phyloP scores from a whole-genome alignment of 2,113 vertebrate genomes.

The Polypterus bichir region DNA sequence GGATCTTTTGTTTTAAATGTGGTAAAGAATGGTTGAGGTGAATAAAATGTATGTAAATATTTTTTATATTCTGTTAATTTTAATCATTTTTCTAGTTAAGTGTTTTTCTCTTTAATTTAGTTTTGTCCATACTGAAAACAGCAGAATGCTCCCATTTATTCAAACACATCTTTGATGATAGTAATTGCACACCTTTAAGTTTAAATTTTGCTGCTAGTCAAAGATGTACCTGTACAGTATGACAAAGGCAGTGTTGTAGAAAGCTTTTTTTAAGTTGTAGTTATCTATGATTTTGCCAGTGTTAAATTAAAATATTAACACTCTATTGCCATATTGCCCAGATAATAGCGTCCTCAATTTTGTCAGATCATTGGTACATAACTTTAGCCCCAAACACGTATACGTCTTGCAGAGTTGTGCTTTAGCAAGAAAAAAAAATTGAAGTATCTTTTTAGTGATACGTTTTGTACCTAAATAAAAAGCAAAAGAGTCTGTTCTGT shows the following conservation, averaged over 20 bases:
- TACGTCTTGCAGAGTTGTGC: conserved; percentile 51
- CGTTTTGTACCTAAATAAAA: conserved; percentile 63
- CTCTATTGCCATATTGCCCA: conserved; percentile 50
- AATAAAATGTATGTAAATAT: conserved; percentile 47
- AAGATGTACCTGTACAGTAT: conserved; percentile 45
- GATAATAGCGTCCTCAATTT: not conserved
- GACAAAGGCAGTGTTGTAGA: conserved; percentile 43
- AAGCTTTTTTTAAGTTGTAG: conserved; percentile 30
- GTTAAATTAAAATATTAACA: conserved; percentile 65
- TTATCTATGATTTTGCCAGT: conserved; percentile 40
- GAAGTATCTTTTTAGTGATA: conserved; percentile 56
- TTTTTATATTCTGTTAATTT: conserved; percentile 10
- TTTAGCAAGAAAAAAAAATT: conserved; percentile 37
- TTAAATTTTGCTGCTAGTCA: conserved; percentile 59
- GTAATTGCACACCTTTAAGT: conserved; percentile 55
- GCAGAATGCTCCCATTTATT: conserved; percentile 34
- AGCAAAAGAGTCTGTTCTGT: conserved; percentile 29
- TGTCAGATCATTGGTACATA: conserved; percentile 49
- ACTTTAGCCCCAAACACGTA: conserved; percentile 33
- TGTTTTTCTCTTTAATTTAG: conserved; percentile 26
- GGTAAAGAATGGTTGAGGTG: conserved; percentile 36
- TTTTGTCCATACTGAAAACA: conserved; percentile 32
- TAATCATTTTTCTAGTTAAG: conserved; percentile 9
- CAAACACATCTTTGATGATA: conserved; percentile 44
- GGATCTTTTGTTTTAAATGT: conserved; percentile 28